Base-by-base conservation (phyloP, 2,797 vertebrate genomes). In the Valencia hispanica region DNA sequence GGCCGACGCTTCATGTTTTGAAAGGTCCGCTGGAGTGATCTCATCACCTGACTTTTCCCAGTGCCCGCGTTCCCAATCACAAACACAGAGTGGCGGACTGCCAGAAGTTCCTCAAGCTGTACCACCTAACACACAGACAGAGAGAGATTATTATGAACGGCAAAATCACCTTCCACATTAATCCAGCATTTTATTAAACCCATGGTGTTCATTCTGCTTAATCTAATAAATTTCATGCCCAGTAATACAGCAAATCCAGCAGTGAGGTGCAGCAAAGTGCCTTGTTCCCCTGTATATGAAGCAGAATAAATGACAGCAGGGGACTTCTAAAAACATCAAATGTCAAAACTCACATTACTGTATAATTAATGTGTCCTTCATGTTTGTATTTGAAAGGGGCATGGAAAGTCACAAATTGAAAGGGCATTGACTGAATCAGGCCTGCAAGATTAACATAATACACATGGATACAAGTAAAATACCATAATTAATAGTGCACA, bases 31-130 rank as follows among this genome's bases (percentile, higher is more conserved):
- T 98, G 91, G 57, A 99, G 95, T 14, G 97, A 97, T 75, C 95
- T 96, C 91, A 99, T 88, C 81, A 99, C 97, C 89, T 98, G 97
- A 0, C 98, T 98, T 89, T 99, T 99, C 11, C 98, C 98, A 0
- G 97, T 97, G 39, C 98, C 97, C 0, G 98, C 96, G 0, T 94
- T 96, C 0, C 97, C 98, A 76, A 99, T 96, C 81, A 99, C 95
- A 1, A 99, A 99, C 85, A 99, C 97, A 0, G 98, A 99, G 92
- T 99, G 98, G 27, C 97, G 95, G 14, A 99, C 97, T 0, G 92
- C 95, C 87, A 99, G 88, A 51, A 99, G 92, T 91, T 99, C 97
- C 91, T 99, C 97, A 85, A 99, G 91, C 91, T 99, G 98, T 65
- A 98, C 96, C 86, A 99, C 97, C 97, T 98, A 20, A 47, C 88